Base-by-base conservation (phyloP, 2,888 invertebrate genomes). In the Heliconius ismenius region DNA sequence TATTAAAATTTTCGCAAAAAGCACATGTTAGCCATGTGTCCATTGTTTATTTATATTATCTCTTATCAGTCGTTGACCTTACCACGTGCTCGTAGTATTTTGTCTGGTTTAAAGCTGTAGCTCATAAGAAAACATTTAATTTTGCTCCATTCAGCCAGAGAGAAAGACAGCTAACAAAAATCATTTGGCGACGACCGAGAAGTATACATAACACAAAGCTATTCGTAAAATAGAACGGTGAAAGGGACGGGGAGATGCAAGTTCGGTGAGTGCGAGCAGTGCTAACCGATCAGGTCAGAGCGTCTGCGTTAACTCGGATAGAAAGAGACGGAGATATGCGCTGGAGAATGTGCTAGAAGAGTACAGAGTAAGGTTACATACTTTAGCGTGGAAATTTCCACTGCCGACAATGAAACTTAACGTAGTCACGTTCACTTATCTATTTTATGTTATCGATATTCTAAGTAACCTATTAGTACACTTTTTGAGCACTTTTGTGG, bases 131-230 rank as follows among this genome's bases (percentile, higher is more conserved):
- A 89, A 91, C 91, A 92, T 73, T 73, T 73, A 92, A 92, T 86
- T 92, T 91, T 89, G 84, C 91, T 88, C 86, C 93, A 94, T 94
- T 94, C 92, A 93, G 91, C 89, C 92, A 92, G 89, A 93, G 94
- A 94, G 91, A 91, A 94, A 94, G 94, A 94, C 93, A 92, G 94
- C 90, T 90, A 93, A 92, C 92, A 88, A 91, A 90, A 93, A 90
- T 92, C 90, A 89, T 91, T 93, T 93, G 89, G 92, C 88, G 90
- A 89, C 92, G 94, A 94, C 93, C 90, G 94, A 94, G 94, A 94
- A 93, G 94, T 93, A 93, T 93, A 93, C 93, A 94, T 93, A 93
- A 91, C 91, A 88, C 89, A 87, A 92, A 94, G 94, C 94, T 94
- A 93, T 94, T 89, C 92, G 93, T 92, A 92, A 92, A 93, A 93